These are phyloP conservation scores for Pterocles orientalis DNA, from an alignment of 2,113 vertebrate species.

Conservation along the genomic window DNA sequence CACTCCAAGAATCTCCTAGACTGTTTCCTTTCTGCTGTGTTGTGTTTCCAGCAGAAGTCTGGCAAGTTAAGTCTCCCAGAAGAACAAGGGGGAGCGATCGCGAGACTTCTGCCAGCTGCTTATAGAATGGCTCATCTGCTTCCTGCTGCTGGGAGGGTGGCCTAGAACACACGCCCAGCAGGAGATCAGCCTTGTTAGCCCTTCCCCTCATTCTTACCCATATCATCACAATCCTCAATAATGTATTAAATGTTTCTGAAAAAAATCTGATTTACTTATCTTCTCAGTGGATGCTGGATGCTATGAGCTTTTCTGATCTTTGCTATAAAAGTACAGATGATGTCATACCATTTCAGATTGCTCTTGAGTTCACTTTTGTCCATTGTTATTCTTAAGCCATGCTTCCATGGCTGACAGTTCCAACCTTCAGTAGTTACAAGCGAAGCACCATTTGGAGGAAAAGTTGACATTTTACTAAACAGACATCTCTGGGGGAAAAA, in stretches of 20 bases:
- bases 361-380: neutral
- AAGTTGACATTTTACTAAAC: neutral
- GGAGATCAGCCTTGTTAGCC: too few species aligned
- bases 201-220: too few species aligned
- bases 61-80: too few species aligned
- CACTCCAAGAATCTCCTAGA: too few species aligned
- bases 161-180: too few species aligned
- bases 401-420: neutral
- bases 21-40: too few species aligned
- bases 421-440: neutral
- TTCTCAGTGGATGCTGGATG: neutral
- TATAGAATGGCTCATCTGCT: too few species aligned
- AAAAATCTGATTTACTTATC: neutral
- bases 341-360: neutral
- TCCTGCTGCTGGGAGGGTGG: too few species aligned
- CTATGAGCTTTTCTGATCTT: neutral
- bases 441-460: neutral
- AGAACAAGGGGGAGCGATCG: too few species aligned
- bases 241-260: neutral
- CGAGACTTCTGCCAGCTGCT: too few species aligned
- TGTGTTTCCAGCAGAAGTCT: too few species aligned
- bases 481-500: too few species aligned
- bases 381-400: neutral
- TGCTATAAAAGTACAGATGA: neutral
- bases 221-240: neutral